Conservation (phyloP, 2,888 invertebrate genomes). For the Galerucella pusilla region DNA sequence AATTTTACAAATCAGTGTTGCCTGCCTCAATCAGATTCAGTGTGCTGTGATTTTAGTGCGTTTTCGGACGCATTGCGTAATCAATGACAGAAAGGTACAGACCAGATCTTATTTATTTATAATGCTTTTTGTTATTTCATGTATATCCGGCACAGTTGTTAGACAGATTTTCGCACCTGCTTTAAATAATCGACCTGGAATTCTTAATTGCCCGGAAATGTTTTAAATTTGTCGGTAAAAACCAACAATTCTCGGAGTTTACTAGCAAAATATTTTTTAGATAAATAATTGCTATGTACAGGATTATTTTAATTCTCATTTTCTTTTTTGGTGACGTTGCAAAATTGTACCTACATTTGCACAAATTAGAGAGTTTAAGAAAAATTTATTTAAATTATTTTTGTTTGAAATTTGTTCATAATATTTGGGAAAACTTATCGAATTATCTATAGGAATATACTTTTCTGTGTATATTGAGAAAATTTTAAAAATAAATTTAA, state of each 20-base stretch:
- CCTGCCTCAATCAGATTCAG: conserved; percentile 24
- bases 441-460: too few species aligned
- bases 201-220: not conserved
- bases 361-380: too few species aligned
- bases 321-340: too few species aligned
- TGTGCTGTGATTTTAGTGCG: conserved; percentile 47
- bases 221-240: not conserved
- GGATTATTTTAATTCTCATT: too few species aligned
- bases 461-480: too few species aligned
- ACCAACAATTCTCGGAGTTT: not conserved
- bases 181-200: not conserved
- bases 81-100: conserved; percentile 58
- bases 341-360: too few species aligned
- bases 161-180: not conserved
- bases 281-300: too few species aligned
- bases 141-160: not conserved
- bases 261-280: too few species aligned
- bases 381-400: too few species aligned
- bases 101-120: conserved; percentile 30
- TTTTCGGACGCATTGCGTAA: conserved; percentile 56
- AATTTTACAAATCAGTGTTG: conserved; percentile 30
- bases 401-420: too few species aligned
- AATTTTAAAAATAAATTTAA: too few species aligned
- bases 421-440: too few species aligned
- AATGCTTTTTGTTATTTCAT: not conserved